A percentile compares a stretch with the other conserved stretches of the same genome.
phyloP scores from a whole-genome alignment of 2,797 vertebrate species.

The Pangasius sanitwongsei region DNA sequence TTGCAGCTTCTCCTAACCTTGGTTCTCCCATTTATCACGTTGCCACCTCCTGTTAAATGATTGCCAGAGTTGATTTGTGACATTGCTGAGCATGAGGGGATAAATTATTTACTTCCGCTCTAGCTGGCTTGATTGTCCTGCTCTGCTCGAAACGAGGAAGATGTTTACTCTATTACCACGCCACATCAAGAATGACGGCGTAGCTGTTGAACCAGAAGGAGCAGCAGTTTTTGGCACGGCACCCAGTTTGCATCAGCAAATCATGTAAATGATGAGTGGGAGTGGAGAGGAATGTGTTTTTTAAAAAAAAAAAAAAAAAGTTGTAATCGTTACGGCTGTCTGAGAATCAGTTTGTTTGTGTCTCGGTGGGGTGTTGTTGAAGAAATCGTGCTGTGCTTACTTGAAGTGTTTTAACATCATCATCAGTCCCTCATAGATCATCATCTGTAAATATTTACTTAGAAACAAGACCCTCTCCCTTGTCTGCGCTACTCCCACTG shows the following conservation, averaged over 20 bases:
- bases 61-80: constrained; percentile 35
- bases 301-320: not conserved
- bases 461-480: constrained; percentile 57
- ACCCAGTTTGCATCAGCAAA: not conserved
- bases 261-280: too few relatives aligned
- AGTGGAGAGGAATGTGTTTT: not conserved
- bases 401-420: constrained; percentile 35
- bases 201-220: not conserved
- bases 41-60: not conserved
- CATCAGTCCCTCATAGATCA: constrained; percentile 33
- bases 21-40: constrained; percentile 32
- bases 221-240: not conserved
- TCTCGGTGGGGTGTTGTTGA: not conserved
- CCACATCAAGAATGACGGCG: not conserved
- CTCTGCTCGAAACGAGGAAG: not conserved
- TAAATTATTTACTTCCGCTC: constrained; percentile 40
- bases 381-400: not conserved
- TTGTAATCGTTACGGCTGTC: not conserved
- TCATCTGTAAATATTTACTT: constrained; percentile 67
- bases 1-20: constrained; percentile 43
- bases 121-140: constrained; percentile 1
- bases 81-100: constrained; percentile 1
- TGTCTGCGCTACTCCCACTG: constrained; percentile 28
- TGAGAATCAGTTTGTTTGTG: constrained; percentile 18
- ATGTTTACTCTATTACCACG: not conserved